A percentile compares a stretch with the other conserved stretches of the same genome.
Conservation (phyloP, 2,797 vertebrate genomes). For the Botia almorhae region DNA sequence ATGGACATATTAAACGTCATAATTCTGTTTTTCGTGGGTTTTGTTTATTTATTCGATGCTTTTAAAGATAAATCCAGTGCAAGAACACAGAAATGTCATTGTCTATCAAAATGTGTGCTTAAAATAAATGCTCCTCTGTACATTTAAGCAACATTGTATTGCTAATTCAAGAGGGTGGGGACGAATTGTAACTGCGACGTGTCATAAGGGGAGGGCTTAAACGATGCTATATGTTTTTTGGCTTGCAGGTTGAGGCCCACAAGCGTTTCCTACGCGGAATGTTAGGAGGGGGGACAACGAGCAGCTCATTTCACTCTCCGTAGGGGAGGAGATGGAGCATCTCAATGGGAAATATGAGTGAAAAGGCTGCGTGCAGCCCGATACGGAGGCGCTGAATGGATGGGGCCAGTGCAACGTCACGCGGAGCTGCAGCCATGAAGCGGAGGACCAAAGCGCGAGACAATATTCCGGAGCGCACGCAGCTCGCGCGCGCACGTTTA, state of each 20-base stretch:
- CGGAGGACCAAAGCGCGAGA: slow-evolving; percentile 71
- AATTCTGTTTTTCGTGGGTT: background rate
- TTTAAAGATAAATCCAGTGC: background rate
- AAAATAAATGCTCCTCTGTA: background rate
- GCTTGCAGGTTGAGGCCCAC: slow-evolving; percentile 74
- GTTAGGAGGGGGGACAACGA: slow-evolving; percentile 60
- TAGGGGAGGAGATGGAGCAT: slow-evolving; percentile 67
- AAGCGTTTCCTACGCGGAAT: slow-evolving; percentile 68
- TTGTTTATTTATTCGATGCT: background rate
- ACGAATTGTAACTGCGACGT: slow-evolving; percentile 71
- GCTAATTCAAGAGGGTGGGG: slow-evolving; percentile 72
- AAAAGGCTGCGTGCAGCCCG: slow-evolving; percentile 74
- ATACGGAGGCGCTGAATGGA: slow-evolving; percentile 85
- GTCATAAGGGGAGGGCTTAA: slow-evolving; percentile 78
- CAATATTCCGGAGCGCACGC: slow-evolving; percentile 72
- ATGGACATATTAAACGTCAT: background rate
- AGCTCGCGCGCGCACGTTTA: slow-evolving; percentile 65
- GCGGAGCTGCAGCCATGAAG: slow-evolving; percentile 79
- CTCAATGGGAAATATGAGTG: slow-evolving; percentile 74
- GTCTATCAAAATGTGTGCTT: background rate
- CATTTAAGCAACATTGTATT: slow-evolving; percentile 32
- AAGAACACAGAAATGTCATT: background rate
- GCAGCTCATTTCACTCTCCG: slow-evolving; percentile 62
- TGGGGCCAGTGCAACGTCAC: slow-evolving; percentile 84
- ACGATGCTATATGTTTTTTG: slow-evolving; percentile 77